Evolutionary conservation across 2,113 vertebrate genomes (phyloP).

Genomic region (Notechis scutatus): DNA sequence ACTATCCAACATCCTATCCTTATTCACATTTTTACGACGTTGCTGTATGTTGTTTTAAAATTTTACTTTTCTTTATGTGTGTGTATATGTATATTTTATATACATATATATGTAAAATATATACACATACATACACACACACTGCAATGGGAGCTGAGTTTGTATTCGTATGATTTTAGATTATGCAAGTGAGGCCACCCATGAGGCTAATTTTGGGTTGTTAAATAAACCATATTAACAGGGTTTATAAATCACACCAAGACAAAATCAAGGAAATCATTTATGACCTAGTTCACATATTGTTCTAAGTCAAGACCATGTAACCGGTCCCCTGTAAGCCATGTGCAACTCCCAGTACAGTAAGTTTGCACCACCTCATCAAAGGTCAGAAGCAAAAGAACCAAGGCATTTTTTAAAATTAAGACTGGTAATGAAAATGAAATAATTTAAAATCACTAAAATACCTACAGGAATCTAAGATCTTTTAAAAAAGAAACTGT

Average conservation of each 20-base stretch:
- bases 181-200: neutral
- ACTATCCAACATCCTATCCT: neutral
- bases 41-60: neutral
- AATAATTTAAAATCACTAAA: neutral
- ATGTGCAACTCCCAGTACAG: neutral
- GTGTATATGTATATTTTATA: too few species aligned
- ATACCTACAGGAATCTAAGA: neutral
- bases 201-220: neutral
- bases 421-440: neutral
- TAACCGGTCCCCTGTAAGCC: neutral
- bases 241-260: neutral
- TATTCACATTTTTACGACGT: neutral
- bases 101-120: too few species aligned
- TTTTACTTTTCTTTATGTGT: neutral
- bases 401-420: neutral
- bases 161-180: neutral
- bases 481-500: neutral
- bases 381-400: neutral
- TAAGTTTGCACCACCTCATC: neutral
- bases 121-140: too few species aligned
- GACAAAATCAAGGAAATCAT: neutral
- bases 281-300: neutral
- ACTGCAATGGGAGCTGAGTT: neutral
- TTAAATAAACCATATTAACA: neutral
- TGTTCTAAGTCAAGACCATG: neutral